Conservation (phyloP, 1,140 invertebrate genomes). For the Conopomorpha cramerella region DNA sequence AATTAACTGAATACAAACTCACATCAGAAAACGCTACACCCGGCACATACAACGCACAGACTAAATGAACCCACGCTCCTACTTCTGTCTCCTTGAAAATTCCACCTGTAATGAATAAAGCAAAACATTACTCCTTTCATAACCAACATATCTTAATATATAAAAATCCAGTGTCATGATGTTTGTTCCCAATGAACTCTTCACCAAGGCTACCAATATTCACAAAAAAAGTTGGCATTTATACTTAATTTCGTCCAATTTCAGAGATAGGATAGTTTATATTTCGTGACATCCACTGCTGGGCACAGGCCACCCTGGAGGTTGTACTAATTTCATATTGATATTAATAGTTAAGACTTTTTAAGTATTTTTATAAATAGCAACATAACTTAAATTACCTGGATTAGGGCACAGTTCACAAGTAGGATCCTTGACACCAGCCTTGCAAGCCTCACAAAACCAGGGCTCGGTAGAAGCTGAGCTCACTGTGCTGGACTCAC, state of each 20-base stretch:
- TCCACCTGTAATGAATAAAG: slow-evolving; percentile 79
- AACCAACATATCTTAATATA: too few species aligned
- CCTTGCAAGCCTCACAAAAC: slow-evolving; percentile 98
- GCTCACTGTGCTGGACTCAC: slow-evolving; percentile 87
- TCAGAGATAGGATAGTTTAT: too few species aligned
- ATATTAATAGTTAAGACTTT: background rate
- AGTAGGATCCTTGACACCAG: slow-evolving; percentile 81
- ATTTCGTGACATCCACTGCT: too few species aligned
- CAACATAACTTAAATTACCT: slow-evolving; percentile 45
- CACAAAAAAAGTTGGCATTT: too few species aligned
- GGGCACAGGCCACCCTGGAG: too few species aligned
- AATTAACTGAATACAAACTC: too few species aligned
- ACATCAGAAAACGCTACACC: slow-evolving; percentile 96
- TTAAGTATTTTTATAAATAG: slow-evolving; percentile 1
- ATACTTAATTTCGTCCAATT: too few species aligned
- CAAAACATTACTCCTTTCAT: too few species aligned
- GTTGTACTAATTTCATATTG: too few species aligned
- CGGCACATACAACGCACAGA: slow-evolving; percentile 95
- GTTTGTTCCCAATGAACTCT: too few species aligned
- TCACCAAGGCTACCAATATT: too few species aligned
- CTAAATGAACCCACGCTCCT: slow-evolving; percentile 96
- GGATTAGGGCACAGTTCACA: slow-evolving; percentile 88
- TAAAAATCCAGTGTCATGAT: too few species aligned
- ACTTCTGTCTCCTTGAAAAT: slow-evolving; percentile 97
- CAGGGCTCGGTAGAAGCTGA: slow-evolving; percentile 94